These are phyloP conservation scores for Pimephales promelas DNA, from an alignment of 2,113 vertebrate species.

Conservation along the genomic window DNA sequence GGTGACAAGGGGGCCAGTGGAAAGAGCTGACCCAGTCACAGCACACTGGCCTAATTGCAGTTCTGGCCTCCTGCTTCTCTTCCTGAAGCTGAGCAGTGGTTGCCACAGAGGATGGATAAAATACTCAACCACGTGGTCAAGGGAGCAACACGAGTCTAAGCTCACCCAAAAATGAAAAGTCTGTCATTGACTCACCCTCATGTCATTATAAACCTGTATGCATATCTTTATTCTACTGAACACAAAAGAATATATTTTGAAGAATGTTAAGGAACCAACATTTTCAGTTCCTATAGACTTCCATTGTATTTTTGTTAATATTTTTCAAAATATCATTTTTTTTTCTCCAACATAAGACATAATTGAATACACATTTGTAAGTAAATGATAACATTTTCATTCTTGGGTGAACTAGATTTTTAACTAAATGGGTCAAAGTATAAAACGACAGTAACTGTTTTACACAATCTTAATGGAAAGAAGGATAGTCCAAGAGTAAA, in stretches of 20 bases:
- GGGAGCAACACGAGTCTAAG: neutral
- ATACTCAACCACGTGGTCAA: conserved; percentile 29
- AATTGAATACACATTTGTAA: neutral
- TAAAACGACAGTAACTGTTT: neutral
- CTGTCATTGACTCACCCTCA: neutral
- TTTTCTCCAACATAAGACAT: neutral
- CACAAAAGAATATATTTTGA: neutral
- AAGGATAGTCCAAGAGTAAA: neutral
- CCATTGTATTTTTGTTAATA: too few species aligned
- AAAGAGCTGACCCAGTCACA: conserved; percentile 64
- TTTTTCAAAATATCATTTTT: too few species aligned
- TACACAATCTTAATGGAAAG: neutral
- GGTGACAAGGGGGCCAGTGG: conserved; percentile 56
- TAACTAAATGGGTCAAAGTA: neutral
- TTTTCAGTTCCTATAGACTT: neutral
- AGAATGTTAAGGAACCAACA: neutral
- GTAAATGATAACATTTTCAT: neutral
- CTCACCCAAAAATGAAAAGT: neutral
- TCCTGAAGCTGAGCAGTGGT: conserved; percentile 44
- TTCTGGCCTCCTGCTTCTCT: conserved; percentile 54
- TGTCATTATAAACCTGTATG: neutral
- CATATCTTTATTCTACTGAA: neutral
- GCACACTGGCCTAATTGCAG: conserved; percentile 43
- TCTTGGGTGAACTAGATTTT: neutral
- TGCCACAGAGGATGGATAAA: conserved; percentile 27